Evolutionary conservation across 64 coral and sea anemone species (phyloP), one percentile per base, ranked within the genome.

Genomic region (Stylophora pistillata): DNA sequence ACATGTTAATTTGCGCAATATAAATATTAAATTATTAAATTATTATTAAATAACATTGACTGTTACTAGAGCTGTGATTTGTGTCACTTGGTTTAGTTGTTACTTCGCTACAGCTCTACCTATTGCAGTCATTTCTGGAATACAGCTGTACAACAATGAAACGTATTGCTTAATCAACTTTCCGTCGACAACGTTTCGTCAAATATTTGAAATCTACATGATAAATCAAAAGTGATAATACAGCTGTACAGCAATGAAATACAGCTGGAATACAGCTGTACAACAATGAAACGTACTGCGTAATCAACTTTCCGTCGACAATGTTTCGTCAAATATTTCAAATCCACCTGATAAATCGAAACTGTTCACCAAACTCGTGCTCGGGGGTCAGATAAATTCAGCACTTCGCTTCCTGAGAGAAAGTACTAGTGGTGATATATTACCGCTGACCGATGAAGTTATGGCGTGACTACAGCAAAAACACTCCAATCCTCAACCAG

Each of bases 211-310:
- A 58, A 69, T n/a, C 71, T 68, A 33, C 91, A 86, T 55, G 78
- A 93, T 63, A 94, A 69, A 78, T 65, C 86, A 15, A 94, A 94
- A 53, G 63, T 94, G 21, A 89, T 89, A 56, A 78, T 78, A 16
- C 83, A 89, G 78, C 86, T 92, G n/a, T n/a, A n/a, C n/a, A n/a
- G n/a, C n/a, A n/a, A n/a, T n/a, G n/a, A n/a, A n/a, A n/a, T n/a
- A n/a, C n/a, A n/a, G n/a, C 73, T 14, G 23, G 30, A 5, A 69
- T 47, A 18, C 62, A 32, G 3, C 10, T 21, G 34, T 33, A 76
- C 13, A 30, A 91, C 33, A 80, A 32, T 9, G n/a, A 57, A 18
- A 31, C 53, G 18, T 25, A 66, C 32, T 78, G 85, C 62, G 79
- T 74, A 17, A 65, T 91, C 5, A 65, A 71, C 16, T 33, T 59